phyloP scores from a whole-genome alignment of 2,888 invertebrate genomes.

The Athalia circularis region DNA sequence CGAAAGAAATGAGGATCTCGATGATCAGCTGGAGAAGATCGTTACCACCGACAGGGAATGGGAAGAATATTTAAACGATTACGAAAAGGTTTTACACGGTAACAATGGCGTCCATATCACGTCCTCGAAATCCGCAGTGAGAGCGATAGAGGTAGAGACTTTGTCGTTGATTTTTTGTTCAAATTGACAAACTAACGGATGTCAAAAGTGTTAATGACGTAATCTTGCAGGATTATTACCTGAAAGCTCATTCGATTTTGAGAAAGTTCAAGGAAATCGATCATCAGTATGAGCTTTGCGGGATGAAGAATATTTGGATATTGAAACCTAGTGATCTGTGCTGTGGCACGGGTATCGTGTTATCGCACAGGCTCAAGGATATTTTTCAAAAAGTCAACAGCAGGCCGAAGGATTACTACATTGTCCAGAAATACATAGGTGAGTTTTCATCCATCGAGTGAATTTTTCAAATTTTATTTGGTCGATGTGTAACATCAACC shows the following conservation, averaged over 20 bases:
- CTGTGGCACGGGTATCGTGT: slow-evolving; percentile 88
- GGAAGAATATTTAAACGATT: slow-evolving; percentile 81
- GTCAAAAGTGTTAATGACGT: not conserved
- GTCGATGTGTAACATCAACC: too few species aligned
- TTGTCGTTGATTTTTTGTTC: not conserved
- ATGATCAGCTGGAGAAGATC: slow-evolving; percentile 75
- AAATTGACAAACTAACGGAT: not conserved
- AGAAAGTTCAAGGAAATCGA: slow-evolving; percentile 62
- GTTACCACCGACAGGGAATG: slow-evolving; percentile 78
- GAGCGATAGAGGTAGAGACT: slow-evolving; percentile 51
- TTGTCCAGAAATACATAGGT: slow-evolving; percentile 95
- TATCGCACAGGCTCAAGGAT: slow-evolving; percentile 84
- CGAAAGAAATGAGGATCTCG: slow-evolving; percentile 78
- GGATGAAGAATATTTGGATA: slow-evolving; percentile 91
- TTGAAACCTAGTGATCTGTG: slow-evolving; percentile 90
- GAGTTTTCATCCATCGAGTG: slow-evolving; percentile 57
- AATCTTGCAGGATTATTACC: slow-evolving; percentile 52
- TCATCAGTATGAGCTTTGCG: slow-evolving; percentile 77
- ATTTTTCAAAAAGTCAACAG: slow-evolving; percentile 80
- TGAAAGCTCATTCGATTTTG: slow-evolving; percentile 51
- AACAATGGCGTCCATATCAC: slow-evolving; percentile 62
- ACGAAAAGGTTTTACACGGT: slow-evolving; percentile 79
- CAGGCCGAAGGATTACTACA: slow-evolving; percentile 80
- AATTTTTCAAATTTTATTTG: too few species aligned
- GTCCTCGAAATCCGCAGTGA: slow-evolving; percentile 44